Evolutionary conservation across 2,113 vertebrate species (phyloP).

Genomic region (Rhinolophus ferrumequinum): DNA sequence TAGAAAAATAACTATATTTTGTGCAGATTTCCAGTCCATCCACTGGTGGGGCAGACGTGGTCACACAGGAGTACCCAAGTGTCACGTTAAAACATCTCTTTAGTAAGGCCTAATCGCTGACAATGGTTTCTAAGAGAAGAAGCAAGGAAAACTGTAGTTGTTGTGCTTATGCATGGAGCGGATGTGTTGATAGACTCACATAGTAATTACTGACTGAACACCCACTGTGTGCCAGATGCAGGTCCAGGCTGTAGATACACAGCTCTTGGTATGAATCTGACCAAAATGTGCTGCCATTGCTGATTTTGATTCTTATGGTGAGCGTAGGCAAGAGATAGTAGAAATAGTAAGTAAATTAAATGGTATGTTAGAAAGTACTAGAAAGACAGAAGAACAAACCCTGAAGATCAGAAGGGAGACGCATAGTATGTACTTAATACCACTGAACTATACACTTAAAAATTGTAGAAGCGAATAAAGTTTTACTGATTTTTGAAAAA

Average conservation of each 20-base stretch:
- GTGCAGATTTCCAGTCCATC: neutral
- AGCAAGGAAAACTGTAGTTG: too few relatives aligned
- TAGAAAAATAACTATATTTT: neutral
- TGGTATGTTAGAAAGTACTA: neutral
- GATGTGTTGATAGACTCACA: too few relatives aligned
- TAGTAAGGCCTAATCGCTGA: too few relatives aligned
- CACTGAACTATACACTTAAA: neutral
- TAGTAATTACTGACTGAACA: too few relatives aligned
- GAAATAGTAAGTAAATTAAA: neutral
- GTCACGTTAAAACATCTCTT: too few relatives aligned
- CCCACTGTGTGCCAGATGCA: too few relatives aligned
- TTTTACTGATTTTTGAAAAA: too few relatives aligned
- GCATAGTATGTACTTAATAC: accelerated
- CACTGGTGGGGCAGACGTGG: accelerated
- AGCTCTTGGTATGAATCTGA: neutral
- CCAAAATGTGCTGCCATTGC: neutral
- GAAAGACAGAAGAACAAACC: neutral
- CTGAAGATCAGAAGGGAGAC: neutral
- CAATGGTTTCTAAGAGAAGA: too few relatives aligned
- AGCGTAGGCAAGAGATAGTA: neutral
- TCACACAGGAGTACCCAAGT: neutral
- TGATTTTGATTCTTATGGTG: neutral
- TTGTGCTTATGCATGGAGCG: too few relatives aligned
- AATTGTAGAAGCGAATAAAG: too few relatives aligned
- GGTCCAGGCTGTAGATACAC: too few relatives aligned